Percentiles rank a stretch among this genome's conserved stretches.
Conservation (phyloP, 2,888 invertebrate genomes). For the Noctua pronuba region DNA sequence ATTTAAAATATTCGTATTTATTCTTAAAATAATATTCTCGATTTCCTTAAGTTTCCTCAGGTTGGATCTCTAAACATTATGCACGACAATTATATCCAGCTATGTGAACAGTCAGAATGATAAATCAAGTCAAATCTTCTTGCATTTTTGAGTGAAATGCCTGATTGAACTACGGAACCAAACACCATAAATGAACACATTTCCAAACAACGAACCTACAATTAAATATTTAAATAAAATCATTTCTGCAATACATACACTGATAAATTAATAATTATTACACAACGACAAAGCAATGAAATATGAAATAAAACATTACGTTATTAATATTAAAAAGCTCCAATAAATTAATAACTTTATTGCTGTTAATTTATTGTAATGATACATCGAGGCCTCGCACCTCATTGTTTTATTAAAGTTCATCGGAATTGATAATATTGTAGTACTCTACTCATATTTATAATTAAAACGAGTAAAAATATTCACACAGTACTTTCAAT, state of each 20-base stretch:
- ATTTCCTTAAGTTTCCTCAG: neutral
- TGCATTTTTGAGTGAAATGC: neutral
- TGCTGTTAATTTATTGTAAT: slow-evolving; percentile 57
- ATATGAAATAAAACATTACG: slow-evolving; percentile 49
- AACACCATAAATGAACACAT: neutral
- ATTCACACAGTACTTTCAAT: neutral
- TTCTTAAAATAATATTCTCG: neutral
- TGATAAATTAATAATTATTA: slow-evolving; percentile 50
- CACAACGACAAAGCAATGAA: slow-evolving; percentile 40
- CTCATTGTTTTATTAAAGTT: slow-evolving; percentile 52
- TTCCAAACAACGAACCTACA: neutral
- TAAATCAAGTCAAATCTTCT: neutral
- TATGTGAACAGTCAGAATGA: neutral
- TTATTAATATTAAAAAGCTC: slow-evolving; percentile 47
- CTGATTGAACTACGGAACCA: neutral
- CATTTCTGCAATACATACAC: slow-evolving; percentile 16
- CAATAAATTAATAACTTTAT: slow-evolving; percentile 60
- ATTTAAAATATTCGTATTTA: neutral
- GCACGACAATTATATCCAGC: neutral
- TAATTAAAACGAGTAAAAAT: neutral
- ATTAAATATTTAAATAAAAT: slow-evolving; percentile 18
- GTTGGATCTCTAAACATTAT: neutral
- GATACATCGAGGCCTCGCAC: slow-evolving; percentile 43
- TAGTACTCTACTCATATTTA: slow-evolving; percentile 11
- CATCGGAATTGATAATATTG: slow-evolving; percentile 32